Evolutionary conservation across 2,113 vertebrate species (phyloP).

Genomic region (Apodemus speciosus): DNA sequence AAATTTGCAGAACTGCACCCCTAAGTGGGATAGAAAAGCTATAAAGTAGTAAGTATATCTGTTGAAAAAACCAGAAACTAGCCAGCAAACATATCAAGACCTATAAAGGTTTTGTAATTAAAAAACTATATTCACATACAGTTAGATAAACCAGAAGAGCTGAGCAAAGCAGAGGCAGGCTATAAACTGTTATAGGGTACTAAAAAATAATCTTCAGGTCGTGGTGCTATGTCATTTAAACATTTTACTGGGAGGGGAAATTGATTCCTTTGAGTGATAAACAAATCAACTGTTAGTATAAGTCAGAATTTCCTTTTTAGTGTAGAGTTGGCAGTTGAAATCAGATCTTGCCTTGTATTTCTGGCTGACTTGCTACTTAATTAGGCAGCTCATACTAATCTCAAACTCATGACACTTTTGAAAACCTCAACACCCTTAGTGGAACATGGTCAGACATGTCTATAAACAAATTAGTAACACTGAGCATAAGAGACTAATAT

Average conservation of each 20-base stretch:
- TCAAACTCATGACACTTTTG: not conserved
- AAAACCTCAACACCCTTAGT: not conserved
- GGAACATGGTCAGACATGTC: not conserved
- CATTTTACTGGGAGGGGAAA: not conserved
- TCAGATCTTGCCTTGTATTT: not conserved
- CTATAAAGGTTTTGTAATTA: not conserved
- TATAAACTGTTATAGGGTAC: not conserved
- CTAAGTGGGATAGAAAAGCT: not conserved
- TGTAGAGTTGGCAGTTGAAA: not conserved
- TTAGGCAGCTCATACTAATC: not conserved
- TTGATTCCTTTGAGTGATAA: not conserved
- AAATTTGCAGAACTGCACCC: not conserved
- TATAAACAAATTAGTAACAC: not conserved
- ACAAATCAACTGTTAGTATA: conserved; percentile 12
- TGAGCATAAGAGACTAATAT: not conserved
- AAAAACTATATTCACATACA: not conserved
- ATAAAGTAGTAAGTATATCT: not conserved
- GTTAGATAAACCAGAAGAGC: not conserved
- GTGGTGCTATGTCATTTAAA: conserved; percentile 7
- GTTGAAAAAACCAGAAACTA: not conserved
- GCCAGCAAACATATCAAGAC: not conserved
- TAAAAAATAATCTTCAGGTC: not conserved
- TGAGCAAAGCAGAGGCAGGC: not conserved
- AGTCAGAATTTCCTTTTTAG: not conserved
- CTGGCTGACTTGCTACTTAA: not conserved